Evolutionary conservation across 2,888 invertebrate genomes (phyloP).

Genomic region (Caenorhabditis wallacei): DNA sequence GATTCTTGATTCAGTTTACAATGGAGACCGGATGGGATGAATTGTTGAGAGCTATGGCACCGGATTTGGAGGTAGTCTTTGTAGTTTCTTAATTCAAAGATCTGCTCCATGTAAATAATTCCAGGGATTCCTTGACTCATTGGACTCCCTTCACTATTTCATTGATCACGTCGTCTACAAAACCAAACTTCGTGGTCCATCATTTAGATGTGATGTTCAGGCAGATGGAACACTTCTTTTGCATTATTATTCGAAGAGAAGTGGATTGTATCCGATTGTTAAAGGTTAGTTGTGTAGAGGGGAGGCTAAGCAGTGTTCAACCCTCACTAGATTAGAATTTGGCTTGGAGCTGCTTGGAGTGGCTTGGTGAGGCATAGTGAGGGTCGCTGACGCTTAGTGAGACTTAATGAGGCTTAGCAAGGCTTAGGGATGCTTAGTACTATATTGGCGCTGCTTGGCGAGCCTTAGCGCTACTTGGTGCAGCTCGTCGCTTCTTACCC

Average conservation of each 20-base stretch:
- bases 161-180: conserved; percentile 82
- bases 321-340: background rate
- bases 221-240: conserved; percentile 87
- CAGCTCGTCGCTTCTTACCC: too few relatives aligned
- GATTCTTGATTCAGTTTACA: conserved; percentile 82
- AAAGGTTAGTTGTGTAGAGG: conserved; percentile 85
- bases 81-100: background rate
- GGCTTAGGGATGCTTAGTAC: too few relatives aligned
- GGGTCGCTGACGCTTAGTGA: too few relatives aligned
- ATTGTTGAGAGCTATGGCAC: conserved; percentile 80
- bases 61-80: conserved; percentile 77
- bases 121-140: conserved; percentile 92
- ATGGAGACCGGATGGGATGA: conserved; percentile 83
- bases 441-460: too few relatives aligned
- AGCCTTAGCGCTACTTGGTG: too few relatives aligned
- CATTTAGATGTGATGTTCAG: conserved; percentile 79
- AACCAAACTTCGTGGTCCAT: conserved; percentile 81
- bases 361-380: too few relatives aligned
- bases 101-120: background rate
- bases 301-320: background rate
- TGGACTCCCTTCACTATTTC: conserved; percentile 91
- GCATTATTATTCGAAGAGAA: conserved; percentile 96
- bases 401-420: too few relatives aligned
- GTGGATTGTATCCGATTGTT: conserved; percentile 95
- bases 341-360: too few relatives aligned